Evolutionary conservation across 1,140 invertebrate genomes (phyloP).

Genomic region (Cydia pomonella): DNA sequence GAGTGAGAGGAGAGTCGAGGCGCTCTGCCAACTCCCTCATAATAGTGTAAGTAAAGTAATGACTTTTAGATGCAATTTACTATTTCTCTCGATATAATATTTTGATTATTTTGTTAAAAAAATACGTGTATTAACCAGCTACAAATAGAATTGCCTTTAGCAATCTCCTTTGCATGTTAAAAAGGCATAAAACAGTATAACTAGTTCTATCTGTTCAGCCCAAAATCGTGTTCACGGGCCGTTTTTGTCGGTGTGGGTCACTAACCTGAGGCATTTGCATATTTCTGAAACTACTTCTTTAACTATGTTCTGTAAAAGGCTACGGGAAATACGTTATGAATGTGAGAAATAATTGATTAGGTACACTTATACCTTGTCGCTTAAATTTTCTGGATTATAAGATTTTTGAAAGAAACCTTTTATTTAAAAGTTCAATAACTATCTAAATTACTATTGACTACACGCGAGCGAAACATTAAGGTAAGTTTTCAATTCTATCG

Average conservation of each 20-base stretch:
- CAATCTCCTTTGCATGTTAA: constrained; percentile 3
- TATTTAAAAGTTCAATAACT: too few species aligned
- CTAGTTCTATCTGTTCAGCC: constrained; percentile 11
- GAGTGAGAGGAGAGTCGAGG: too few species aligned
- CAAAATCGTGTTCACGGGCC: not conserved
- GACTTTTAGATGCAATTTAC: too few species aligned
- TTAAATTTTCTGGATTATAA: too few species aligned
- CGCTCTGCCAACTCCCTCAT: too few species aligned
- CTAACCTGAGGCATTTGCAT: not conserved
- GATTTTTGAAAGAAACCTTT: not conserved
- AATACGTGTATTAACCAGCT: not conserved
- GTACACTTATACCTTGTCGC: too few species aligned
- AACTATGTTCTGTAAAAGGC: not conserved
- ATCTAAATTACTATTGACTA: too few species aligned
- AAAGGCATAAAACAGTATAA: constrained; percentile 2
- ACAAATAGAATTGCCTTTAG: not conserved
- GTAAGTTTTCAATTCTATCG: too few species aligned
- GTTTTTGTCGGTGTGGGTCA: constrained; percentile 1
- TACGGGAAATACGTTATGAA: not conserved
- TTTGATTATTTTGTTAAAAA: too few species aligned
- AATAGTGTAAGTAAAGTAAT: too few species aligned
- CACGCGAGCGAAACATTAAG: too few species aligned
- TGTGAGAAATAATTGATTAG: not conserved
- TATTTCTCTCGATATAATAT: too few species aligned
- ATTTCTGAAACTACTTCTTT: constrained; percentile 4